Conservation (phyloP, 1,140 invertebrate species). For the Drosophila persimilis region DNA sequence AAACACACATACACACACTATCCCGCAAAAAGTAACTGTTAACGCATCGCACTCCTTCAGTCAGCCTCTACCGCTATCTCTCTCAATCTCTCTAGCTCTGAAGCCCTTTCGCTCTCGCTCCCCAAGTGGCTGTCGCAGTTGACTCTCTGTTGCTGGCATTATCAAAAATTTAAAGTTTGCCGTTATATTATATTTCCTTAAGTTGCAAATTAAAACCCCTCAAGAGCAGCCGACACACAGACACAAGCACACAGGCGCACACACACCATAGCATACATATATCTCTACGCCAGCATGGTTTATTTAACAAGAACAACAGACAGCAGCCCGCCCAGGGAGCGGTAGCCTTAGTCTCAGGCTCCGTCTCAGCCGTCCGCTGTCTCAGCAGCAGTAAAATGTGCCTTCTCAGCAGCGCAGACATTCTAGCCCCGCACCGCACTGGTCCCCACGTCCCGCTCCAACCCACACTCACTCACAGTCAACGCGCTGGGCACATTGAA, state of each 20-base stretch:
- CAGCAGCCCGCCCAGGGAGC: slow-evolving; percentile 1
- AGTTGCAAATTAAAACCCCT: slow-evolving; percentile 72
- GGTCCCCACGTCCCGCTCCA: slow-evolving; percentile 3
- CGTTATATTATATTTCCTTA: slow-evolving; percentile 70
- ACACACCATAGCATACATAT: neutral
- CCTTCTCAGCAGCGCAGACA: slow-evolving; percentile 15
- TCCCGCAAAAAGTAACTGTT: too few species aligned
- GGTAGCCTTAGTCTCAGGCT: slow-evolving; percentile 6
- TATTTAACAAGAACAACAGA: slow-evolving; percentile 77
- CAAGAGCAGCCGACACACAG: slow-evolving; percentile 38
- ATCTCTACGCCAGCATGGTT: slow-evolving; percentile 58
- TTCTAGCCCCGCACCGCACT: neutral
- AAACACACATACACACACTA: neutral
- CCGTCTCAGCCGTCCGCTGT: slow-evolving; percentile 9
- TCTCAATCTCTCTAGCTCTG: neutral
- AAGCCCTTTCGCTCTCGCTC: neutral
- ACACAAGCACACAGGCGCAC: slow-evolving; percentile 3
- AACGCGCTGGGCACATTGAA: slow-evolving; percentile 42
- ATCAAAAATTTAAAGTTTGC: slow-evolving; percentile 77
- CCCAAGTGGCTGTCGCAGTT: slow-evolving; percentile 31
- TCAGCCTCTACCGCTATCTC: too few species aligned
- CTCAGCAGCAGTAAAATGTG: slow-evolving; percentile 8
- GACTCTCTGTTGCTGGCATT: slow-evolving; percentile 57
- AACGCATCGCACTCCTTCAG: too few species aligned
- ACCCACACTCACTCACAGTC: slow-evolving; percentile 37